Base-by-base conservation (phyloP, 2,797 vertebrate genomes). In the Fringilla coelebs region DNA sequence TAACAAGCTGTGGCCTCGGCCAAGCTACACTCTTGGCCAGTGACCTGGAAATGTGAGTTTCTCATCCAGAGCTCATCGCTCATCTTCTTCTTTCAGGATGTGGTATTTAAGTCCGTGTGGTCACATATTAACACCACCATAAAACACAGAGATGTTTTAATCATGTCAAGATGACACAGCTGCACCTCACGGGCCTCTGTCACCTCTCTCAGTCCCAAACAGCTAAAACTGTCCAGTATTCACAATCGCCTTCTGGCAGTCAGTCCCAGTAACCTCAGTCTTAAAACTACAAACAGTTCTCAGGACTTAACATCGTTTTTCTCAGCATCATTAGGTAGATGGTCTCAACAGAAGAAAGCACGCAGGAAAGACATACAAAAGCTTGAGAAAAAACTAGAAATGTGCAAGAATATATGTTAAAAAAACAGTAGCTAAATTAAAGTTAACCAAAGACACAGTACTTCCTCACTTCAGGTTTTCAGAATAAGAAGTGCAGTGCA, bases 21-120 rank as follows among this genome's bases (percentile, higher is more conserved):
- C 15, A 65, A 95, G 68, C 78, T 84, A 58, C 36, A 4, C 51
- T 81, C 54, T 32, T 45, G 62, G 75, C 10, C 87, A 94, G 29
- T 85, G 93, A 92, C 86, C 95, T 94, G 85, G 92, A 96, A 96
- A 93, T 28, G 6, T 1, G 34, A 66, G 72, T 72, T 92, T 51
- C 51, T 48, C 24, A 72, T 91, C 51, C 66, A 91, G 36, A 78
- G 54, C 61, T 80, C 88, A 55, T 51, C 0, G 0, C 49, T 57
- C 46, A 38, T 92, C 67, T 45, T 73, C 8, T 38, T 61, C 34
- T 38, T 29, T 28, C 2, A 38, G 61, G 46, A 74, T 16, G 25
- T 7, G 17, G 28, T 9, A 66, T 76, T 78, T 12, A 78, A 66
- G 52, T 72, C 85, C 55, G 51, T 12, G 31, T 17, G 17, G 43